Conservation (phyloP, 23 tunicate species). For the Ciona savignyi region DNA sequence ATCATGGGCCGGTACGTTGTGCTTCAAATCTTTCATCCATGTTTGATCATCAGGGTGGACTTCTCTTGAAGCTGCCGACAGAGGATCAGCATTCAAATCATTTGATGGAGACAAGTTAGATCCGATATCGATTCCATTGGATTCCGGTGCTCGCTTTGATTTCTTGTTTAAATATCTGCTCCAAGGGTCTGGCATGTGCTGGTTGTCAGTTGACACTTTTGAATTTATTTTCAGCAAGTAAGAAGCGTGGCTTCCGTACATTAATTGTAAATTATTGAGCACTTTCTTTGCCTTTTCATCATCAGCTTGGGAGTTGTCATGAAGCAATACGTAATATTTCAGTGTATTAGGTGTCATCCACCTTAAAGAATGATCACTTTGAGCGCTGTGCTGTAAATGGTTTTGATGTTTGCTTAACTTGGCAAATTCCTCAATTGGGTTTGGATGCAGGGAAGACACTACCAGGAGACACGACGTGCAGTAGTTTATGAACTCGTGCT, state of each 20-base stretch:
- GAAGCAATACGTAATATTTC: slow-evolving; percentile 79
- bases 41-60: slow-evolving; percentile 7
- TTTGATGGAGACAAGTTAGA: not conserved
- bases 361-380: slow-evolving; percentile 8
- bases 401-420: slow-evolving; percentile 80
- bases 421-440: slow-evolving; percentile 79
- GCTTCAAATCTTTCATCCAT: slow-evolving; percentile 47
- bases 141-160: not conserved
- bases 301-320: slow-evolving; percentile 70
- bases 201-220: slow-evolving; percentile 20
- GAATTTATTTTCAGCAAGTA: slow-evolving; percentile 70
- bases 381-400: slow-evolving; percentile 61
- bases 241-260: slow-evolving; percentile 50
- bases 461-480: slow-evolving; percentile 75
- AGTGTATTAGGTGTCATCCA: slow-evolving; percentile 97
- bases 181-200: slow-evolving; percentile 72
- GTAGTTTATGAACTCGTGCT: slow-evolving; percentile 66
- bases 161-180: slow-evolving; percentile 32
- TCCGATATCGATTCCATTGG: not conserved
- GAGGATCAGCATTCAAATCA: not conserved
- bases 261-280: slow-evolving; percentile 53
- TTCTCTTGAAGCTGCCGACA: slow-evolving; percentile 12
- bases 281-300: slow-evolving; percentile 42
- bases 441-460: slow-evolving; percentile 84
- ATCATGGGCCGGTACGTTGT: slow-evolving; percentile 12